A percentile compares a stretch with the other conserved stretches of the same genome.
These are phyloP conservation scores for Lycocorax pyrrhopterus DNA, from an alignment of 2,113 vertebrate genomes.

Conservation along the genomic window DNA sequence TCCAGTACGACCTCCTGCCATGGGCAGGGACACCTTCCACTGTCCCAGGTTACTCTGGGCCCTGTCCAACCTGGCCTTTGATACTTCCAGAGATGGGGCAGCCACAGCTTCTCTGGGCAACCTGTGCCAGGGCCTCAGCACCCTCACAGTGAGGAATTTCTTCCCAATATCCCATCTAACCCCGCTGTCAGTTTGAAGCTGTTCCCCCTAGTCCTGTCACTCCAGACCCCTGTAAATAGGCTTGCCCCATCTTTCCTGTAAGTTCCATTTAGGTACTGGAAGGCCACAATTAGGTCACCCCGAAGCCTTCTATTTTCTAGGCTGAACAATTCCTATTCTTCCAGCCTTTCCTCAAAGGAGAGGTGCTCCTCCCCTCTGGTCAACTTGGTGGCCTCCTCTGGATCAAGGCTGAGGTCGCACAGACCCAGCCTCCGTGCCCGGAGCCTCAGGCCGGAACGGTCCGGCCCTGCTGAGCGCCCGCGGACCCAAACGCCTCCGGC, in stretches of 20 bases:
- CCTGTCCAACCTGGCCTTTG: accelerated
- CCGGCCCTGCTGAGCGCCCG: not conserved
- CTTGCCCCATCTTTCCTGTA: not conserved
- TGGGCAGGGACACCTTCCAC: not conserved
- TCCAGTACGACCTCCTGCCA: not conserved
- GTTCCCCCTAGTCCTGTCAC: not conserved
- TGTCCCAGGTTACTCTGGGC: accelerated
- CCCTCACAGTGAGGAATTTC: not conserved
- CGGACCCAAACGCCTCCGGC: not conserved
- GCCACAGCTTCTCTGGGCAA: not conserved
- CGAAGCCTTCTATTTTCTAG: not conserved
- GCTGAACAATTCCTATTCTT: not conserved
- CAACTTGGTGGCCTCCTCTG: not conserved
- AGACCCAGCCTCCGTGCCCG: not conserved
- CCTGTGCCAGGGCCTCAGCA: not conserved
- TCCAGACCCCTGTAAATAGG: not conserved
- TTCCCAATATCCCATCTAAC: not conserved
- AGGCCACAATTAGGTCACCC: not conserved
- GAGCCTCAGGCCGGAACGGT: not conserved
- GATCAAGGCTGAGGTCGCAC: not conserved
- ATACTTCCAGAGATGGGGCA: not conserved
- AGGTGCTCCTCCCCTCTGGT: not conserved
- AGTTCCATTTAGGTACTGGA: not conserved
- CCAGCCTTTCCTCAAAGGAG: not conserved
- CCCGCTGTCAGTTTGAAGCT: not conserved